Evolutionary conservation across 2,888 invertebrate species (phyloP), one percentile per base, ranked within the genome.

Genomic region (Hemithea aestivaria): DNA sequence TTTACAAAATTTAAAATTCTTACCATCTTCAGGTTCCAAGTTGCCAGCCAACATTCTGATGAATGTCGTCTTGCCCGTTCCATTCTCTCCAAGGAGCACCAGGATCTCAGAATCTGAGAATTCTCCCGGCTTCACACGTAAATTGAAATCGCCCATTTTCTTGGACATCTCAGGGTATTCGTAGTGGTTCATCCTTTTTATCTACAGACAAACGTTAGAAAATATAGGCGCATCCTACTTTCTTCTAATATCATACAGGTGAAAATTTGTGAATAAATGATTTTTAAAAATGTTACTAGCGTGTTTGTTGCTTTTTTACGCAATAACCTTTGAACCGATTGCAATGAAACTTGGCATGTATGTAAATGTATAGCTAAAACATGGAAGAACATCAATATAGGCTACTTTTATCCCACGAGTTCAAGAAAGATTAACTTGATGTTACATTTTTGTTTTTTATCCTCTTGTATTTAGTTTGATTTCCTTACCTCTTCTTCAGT

Each of bases 81-180:
- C 99, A 75, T 99, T 99, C 78, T 99, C 99, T 24, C 95, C 95
- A 43, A 99, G 90, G 71, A 99, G 89, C 6, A 99, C 99, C 64
- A 99, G 90, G 76, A 99, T 99, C 85, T 99, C 99, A 0, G 99
- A 99, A 81, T 99, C 99, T 7, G 98, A 98, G 80, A 99, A 99
- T 71, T 97, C 96, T 6, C 99, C 99, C 49, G 93, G 89, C 49
- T 92, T 90, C 6, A 99, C 96, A 2, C 85, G 79, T 50, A 99
- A 85, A 35, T 90, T 87, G 74, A 99, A 98, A 58, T 87, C 65
- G 25, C 93, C 94, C 90, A 96, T 92, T 0, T 91, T 92, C 74
- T 95, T 99, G 0, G 88, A 85, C 98, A 99, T 99, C 20, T 90
- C 81, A 7, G 98, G 98, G 81, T 99, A 99, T 56, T 96, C 93